Evolutionary conservation across 35 echinoderm and acorn worm genomes (phyloP).

Genomic region (Anneissia japonica): DNA sequence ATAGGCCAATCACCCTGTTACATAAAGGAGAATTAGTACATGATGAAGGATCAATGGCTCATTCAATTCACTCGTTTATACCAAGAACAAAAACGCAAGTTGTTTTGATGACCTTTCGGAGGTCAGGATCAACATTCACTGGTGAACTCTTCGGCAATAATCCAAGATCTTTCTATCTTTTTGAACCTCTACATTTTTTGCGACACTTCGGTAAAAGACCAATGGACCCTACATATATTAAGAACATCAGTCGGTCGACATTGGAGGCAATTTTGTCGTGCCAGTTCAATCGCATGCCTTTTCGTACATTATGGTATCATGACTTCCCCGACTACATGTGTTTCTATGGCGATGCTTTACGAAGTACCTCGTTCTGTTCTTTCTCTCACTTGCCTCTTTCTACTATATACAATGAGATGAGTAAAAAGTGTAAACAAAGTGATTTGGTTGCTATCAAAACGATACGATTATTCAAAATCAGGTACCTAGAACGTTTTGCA

Average conservation of each 20-base stretch:
- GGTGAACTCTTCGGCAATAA: background rate
- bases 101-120: background rate
- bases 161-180: background rate
- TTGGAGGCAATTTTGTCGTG: background rate
- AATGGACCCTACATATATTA: background rate
- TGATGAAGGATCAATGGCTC: background rate
- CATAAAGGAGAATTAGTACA: background rate
- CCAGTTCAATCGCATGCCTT: background rate
- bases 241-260: background rate
- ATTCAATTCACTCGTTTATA: background rate
- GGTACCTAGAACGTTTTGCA: background rate
- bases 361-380: background rate
- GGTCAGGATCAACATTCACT: background rate
- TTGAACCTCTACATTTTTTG: background rate
- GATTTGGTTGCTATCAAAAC: background rate
- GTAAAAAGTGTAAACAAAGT: background rate
- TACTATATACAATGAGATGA: background rate
- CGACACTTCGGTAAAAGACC: background rate
- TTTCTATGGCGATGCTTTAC: background rate
- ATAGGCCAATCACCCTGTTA: background rate
- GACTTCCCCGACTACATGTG: background rate
- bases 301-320: background rate
- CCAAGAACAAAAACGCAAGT: background rate
- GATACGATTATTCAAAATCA: background rate
- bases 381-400: background rate